phyloP scores from a whole-genome alignment of 2,797 vertebrate genomes.

The Sciurus carolinensis region DNA sequence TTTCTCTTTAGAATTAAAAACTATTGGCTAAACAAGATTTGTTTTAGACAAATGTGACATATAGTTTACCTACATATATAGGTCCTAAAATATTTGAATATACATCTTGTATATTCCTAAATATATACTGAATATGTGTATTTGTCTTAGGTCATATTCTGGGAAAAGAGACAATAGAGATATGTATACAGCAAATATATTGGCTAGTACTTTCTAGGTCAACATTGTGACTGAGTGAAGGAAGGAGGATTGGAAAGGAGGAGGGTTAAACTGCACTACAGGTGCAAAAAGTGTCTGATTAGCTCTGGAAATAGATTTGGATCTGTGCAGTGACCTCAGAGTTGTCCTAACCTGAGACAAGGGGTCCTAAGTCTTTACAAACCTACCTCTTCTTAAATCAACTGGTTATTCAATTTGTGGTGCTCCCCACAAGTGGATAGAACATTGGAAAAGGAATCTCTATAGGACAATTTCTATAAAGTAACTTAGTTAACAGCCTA shows the following conservation, averaged over 20 bases:
- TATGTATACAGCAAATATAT: not conserved
- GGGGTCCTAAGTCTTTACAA: not conserved
- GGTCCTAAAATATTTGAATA: not conserved
- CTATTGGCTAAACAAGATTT: not conserved
- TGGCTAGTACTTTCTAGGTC: not conserved
- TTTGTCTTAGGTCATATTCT: constrained; percentile 19
- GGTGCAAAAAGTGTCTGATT: not conserved
- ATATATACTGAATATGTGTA: not conserved
- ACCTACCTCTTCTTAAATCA: accelerated
- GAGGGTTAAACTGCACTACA: not conserved
- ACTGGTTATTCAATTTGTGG: not conserved
- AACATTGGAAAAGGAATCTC: not conserved
- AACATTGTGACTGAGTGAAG: accelerated
- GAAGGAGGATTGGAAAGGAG: not conserved
- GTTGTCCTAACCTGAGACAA: not conserved
- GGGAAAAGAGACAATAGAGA: not conserved
- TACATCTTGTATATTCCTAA: not conserved
- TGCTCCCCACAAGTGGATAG: not conserved
- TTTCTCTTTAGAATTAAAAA: constrained; percentile 34
- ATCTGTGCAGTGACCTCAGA: not conserved
- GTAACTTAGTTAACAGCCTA: not conserved
- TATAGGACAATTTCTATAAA: not conserved
- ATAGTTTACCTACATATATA: not conserved
- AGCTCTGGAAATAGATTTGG: not conserved
- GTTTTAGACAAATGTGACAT: not conserved